phyloP scores from a whole-genome alignment of 2,888 invertebrate genomes.

The Drosophila pseudotakahashii region DNA sequence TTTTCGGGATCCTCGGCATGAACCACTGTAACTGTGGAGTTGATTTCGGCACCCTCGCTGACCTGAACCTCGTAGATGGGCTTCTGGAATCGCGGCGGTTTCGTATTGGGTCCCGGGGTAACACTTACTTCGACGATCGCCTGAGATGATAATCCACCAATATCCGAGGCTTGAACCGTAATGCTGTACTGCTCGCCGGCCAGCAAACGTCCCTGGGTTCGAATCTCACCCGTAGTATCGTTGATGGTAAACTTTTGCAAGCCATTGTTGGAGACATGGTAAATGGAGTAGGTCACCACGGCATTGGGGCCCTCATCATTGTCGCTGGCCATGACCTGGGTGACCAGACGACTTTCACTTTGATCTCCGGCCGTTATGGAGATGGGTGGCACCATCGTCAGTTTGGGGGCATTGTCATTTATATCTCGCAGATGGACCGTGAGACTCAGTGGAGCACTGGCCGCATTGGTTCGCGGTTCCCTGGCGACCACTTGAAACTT shows the following conservation, averaged over 20 bases:
- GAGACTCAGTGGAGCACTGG: slow-evolving; percentile 92
- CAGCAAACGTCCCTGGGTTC: slow-evolving; percentile 91
- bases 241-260: slow-evolving; percentile 94
- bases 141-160: slow-evolving; percentile 91
- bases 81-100: slow-evolving; percentile 92
- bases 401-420: slow-evolving; percentile 93
- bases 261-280: slow-evolving; percentile 96
- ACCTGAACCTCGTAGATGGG: slow-evolving; percentile 94
- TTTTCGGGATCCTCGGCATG: slow-evolving; percentile 95
- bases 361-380: slow-evolving; percentile 91
- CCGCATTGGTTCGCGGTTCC: slow-evolving; percentile 91
- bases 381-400: slow-evolving; percentile 92
- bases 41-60: slow-evolving; percentile 94
- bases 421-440: slow-evolving; percentile 91
- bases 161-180: slow-evolving; percentile 93
- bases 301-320: slow-evolving; percentile 95
- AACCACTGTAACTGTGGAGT: slow-evolving; percentile 92
- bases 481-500: slow-evolving; percentile 95
- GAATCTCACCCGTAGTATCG: slow-evolving; percentile 90
- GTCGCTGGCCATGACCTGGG: slow-evolving; percentile 91
- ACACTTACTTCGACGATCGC: slow-evolving; percentile 94
- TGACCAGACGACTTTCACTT: slow-evolving; percentile 87
- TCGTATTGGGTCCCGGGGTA: slow-evolving; percentile 92
- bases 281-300: slow-evolving; percentile 92
- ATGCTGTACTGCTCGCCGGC: slow-evolving; percentile 96